phyloP scores from a whole-genome alignment of 2,797 vertebrate genomes.

The Linurgus olivaceus region DNA sequence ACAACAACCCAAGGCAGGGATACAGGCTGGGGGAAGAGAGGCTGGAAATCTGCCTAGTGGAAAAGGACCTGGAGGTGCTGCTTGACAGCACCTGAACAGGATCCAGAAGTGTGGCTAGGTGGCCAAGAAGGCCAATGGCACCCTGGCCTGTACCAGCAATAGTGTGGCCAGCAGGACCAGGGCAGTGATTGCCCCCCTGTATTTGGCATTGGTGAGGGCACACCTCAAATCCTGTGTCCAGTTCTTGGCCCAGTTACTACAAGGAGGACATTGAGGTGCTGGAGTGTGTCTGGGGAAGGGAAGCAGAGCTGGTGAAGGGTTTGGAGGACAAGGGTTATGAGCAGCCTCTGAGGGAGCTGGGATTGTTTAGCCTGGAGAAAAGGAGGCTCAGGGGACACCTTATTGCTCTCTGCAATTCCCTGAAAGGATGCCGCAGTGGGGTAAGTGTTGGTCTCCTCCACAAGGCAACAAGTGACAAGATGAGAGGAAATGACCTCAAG shows the following conservation, averaged over 20 bases:
- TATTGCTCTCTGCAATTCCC: background rate
- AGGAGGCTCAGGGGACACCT: background rate
- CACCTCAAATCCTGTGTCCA: background rate
- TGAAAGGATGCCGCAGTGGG: background rate
- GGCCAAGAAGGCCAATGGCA: background rate
- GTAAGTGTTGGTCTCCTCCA: background rate
- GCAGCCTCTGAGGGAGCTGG: background rate
- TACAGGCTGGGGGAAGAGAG: background rate
- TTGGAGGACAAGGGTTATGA: background rate
- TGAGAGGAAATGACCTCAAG: background rate
- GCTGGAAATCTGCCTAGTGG: background rate
- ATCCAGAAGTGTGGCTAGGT: background rate
- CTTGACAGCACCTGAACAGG: background rate
- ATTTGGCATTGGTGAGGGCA: fast-evolving
- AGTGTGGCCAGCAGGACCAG: background rate
- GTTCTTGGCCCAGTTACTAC: background rate
- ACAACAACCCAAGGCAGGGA: background rate
- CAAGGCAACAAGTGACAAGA: background rate
- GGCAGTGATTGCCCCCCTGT: background rate
- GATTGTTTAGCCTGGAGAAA: background rate
- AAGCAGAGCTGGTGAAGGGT: background rate
- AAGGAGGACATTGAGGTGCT: background rate
- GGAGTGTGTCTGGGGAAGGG: background rate
- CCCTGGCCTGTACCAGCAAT: background rate
- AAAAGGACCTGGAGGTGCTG: background rate